Base-by-base conservation (phyloP, 1,140 invertebrate genomes). In the Penaeus vannamei region DNA sequence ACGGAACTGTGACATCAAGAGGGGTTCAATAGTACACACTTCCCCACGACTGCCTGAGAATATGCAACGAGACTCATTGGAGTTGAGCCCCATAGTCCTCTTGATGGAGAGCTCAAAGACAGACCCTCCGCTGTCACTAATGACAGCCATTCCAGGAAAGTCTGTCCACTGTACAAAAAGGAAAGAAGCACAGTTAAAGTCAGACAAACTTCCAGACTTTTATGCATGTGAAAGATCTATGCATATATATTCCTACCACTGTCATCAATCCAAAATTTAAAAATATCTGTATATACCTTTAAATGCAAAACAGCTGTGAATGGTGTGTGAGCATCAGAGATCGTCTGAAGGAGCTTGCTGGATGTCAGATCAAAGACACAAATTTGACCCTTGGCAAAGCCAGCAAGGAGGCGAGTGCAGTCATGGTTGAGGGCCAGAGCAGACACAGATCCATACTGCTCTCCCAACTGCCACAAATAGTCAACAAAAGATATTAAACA, bases 21-120 rank as follows among this genome's bases (percentile, higher is more conserved):
- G 93, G 1, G 97, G 97, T 92, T 98, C 97, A 61, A 98, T 94
- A n/a, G 95, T 95, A 92, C 97, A 97, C 64, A 98, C 98, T 94
- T 99, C 98, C 1, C 98, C 98, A 82, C 97, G 95, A 83, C 98
- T 98, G n/a, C 94, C 94, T 64, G 93, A 93, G 86, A 94, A 94
- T 62, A 94, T 92, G 84, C 94, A 94, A 10, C 92, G 91, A 66
- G 97, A 97, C 83, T 97, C 98, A 93, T 98, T 98, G 19, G 96
- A 96, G 84, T 98, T 94, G 8, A 98, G 96, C 7, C 98, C 98
- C 92, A 99, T 95, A 14, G 97, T 95, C 86, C 98, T 94, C 91
- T 97, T 98, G 92, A 99, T 98, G 92, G 95, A 96, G 22, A 99
- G 94, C 92, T 99, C 96, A 95, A 98, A 99, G 5, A 99, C 98